Conservation (phyloP, 2,888 invertebrate genomes). For the Tineola bisselliella region DNA sequence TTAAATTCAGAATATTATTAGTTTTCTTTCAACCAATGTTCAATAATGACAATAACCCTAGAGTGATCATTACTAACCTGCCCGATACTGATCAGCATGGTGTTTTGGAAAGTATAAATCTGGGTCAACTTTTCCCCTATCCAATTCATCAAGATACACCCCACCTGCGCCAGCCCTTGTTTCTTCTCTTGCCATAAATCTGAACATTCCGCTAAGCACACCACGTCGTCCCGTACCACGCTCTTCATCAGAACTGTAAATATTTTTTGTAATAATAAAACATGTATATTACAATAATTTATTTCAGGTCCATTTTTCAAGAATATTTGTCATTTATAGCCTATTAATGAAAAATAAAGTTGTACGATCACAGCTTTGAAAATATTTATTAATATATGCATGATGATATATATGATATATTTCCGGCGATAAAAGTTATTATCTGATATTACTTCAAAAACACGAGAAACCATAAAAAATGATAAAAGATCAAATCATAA, state of each 20-base stretch:
- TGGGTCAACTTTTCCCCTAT: slow-evolving; percentile 90
- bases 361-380: too few species aligned
- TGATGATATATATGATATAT: too few species aligned
- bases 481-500: background rate
- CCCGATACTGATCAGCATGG: slow-evolving; percentile 55
- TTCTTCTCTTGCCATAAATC: slow-evolving; percentile 77
- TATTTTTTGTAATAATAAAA: too few species aligned
- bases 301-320: too few species aligned
- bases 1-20: too few species aligned
- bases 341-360: too few species aligned
- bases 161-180: slow-evolving; percentile 72
- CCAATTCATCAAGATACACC: slow-evolving; percentile 92
- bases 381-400: too few species aligned
- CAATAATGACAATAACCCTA: background rate
- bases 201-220: slow-evolving; percentile 91
- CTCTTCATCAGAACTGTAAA: slow-evolving; percentile 48
- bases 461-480: background rate
- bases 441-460: too few species aligned
- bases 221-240: slow-evolving; percentile 60
- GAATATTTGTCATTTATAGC: too few species aligned
- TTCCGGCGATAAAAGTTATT: too few species aligned
- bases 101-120: slow-evolving; percentile 90
- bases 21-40: background rate
- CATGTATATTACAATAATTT: too few species aligned
- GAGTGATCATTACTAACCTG: slow-evolving; percentile 32